These are phyloP conservation scores for Centropristis striata DNA, from an alignment of 2,113 vertebrate genomes.

Conservation along the genomic window DNA sequence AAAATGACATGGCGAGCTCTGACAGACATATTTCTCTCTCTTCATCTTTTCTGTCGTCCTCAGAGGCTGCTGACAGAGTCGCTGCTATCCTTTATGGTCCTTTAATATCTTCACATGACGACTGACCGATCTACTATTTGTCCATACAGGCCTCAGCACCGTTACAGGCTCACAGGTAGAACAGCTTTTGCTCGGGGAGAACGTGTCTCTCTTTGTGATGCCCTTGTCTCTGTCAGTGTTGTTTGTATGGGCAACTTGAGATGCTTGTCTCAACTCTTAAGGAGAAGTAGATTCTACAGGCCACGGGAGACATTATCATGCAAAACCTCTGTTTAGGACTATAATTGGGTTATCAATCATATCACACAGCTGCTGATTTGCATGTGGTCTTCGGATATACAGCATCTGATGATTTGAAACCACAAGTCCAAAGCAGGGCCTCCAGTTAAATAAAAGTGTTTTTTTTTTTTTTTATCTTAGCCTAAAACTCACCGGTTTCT, in stretches of 20 bases:
- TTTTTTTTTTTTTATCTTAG: conserved; percentile 17
- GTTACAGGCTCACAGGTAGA: conserved; percentile 17
- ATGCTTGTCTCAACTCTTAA: conserved; percentile 21
- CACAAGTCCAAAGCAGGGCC: conserved; percentile 22
- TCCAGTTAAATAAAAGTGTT: neutral
- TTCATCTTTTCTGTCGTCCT: conserved; percentile 26
- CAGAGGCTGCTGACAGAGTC: conserved; percentile 22
- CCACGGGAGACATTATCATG: neutral
- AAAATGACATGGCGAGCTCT: conserved; percentile 35
- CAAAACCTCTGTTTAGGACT: conserved; percentile 10
- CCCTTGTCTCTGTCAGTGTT: conserved; percentile 10
- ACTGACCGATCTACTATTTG: conserved; percentile 1
- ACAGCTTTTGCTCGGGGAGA: conserved; percentile 13
- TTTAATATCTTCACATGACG: conserved; percentile 8
- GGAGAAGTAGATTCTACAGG: conserved; percentile 14
- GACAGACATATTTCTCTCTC: conserved; percentile 31
- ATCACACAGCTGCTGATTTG: conserved; percentile 23
- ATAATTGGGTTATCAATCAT: conserved; percentile 6
- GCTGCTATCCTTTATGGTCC: conserved; percentile 41
- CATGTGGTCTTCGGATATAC: conserved; percentile 35
- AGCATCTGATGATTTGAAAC: conserved; percentile 33
- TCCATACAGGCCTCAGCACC: conserved; percentile 30
- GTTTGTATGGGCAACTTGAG: neutral
- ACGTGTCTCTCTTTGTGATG: neutral
- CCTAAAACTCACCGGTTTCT: conserved; percentile 43